These are phyloP conservation scores for Butorides virescens DNA, from an alignment of 2,113 vertebrate species.

Conservation along the genomic window DNA sequence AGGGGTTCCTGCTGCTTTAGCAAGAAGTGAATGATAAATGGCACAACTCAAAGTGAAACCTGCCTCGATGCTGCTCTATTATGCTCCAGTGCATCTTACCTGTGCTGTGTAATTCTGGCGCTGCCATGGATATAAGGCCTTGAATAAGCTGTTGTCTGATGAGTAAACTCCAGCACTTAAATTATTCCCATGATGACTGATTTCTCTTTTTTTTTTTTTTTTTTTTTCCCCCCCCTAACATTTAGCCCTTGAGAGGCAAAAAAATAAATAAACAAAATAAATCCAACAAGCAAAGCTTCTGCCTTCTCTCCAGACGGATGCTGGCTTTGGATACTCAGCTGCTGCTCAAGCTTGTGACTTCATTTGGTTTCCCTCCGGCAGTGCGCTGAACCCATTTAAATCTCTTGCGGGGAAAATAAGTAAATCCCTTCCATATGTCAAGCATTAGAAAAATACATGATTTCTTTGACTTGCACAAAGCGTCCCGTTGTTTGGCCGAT, in stretches of 20 bases:
- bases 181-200: not conserved
- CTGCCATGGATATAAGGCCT: not conserved
- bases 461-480: constrained; percentile 23
- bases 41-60: not conserved
- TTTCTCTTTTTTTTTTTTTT: not conserved
- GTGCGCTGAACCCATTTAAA: not conserved
- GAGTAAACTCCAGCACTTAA: not conserved
- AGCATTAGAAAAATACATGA: not conserved
- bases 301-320: not conserved
- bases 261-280: not conserved
- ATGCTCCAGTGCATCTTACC: not conserved
- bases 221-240: accelerated
- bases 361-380: not conserved
- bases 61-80: not conserved
- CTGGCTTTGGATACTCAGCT: not conserved
- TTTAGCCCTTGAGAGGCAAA: not conserved
- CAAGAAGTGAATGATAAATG: not conserved
- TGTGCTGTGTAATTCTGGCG: not conserved
- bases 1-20: not conserved
- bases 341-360: not conserved
- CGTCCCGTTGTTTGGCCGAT: not conserved
- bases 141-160: not conserved
- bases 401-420: not conserved
- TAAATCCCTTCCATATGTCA: constrained; percentile 39
- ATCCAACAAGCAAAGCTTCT: not conserved